Percentiles rank a stretch among this genome's conserved stretches.
phyloP scores from a whole-genome alignment of 1,140 invertebrate genomes.

The Pseudomyrmex sp. region DNA sequence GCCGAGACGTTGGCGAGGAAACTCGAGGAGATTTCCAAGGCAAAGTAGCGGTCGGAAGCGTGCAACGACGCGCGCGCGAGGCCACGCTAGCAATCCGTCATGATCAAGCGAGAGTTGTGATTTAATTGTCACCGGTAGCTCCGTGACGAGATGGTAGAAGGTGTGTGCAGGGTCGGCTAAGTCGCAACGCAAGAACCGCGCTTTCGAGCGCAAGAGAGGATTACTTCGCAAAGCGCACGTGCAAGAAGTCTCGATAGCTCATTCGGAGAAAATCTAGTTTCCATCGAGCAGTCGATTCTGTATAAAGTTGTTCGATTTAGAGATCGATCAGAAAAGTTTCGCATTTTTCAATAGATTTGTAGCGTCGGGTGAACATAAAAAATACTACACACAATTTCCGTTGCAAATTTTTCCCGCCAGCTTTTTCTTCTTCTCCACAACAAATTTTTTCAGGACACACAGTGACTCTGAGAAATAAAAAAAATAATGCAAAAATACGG shows the following conservation, averaged over 20 bases:
- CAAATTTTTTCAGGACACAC: background rate
- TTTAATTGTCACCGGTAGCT: constrained; percentile 83
- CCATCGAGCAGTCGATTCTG: background rate
- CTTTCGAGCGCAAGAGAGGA: background rate
- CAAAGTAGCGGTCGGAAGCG: constrained; percentile 65
- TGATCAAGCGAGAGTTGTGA: constrained; percentile 83
- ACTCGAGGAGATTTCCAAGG: constrained; percentile 74
- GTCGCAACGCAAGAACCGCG: constrained; percentile 5
- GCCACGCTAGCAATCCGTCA: constrained; percentile 80
- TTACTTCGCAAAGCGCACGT: background rate
- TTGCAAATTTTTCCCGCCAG: background rate
- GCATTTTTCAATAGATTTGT: background rate
- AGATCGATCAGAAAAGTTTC: background rate
- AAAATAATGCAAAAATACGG: background rate
- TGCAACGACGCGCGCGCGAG: constrained; percentile 65
- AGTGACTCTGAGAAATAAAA: background rate
- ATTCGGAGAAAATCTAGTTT: background rate
- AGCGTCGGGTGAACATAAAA: no score
- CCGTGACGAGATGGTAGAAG: constrained; percentile 64
- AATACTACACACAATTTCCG: no score
- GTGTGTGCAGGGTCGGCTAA: constrained; percentile 31
- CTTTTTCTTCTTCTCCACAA: background rate
- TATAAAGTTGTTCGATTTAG: background rate
- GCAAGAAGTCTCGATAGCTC: background rate
- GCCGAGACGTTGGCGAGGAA: constrained; percentile 56